Evolutionary conservation across 2,888 invertebrate species (phyloP).

Genomic region (Ceriagrion tenellum): DNA sequence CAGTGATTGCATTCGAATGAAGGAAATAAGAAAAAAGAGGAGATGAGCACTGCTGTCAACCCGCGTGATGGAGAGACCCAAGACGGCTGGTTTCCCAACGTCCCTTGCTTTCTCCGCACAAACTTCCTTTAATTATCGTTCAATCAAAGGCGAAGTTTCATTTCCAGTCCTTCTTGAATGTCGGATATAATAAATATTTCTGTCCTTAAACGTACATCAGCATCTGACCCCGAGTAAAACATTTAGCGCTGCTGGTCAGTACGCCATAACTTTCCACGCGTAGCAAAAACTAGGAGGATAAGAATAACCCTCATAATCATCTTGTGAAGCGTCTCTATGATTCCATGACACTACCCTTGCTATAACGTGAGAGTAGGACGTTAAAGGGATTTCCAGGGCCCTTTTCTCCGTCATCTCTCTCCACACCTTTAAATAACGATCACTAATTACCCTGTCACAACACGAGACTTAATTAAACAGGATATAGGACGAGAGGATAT

Average conservation of each 20-base stretch:
- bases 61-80: not conserved
- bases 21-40: not conserved
- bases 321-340: too few relatives aligned
- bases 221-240: not conserved
- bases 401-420: too few relatives aligned
- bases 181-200: not conserved
- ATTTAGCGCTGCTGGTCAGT: not conserved
- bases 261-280: not conserved
- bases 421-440: too few relatives aligned
- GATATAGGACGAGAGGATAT: too few relatives aligned
- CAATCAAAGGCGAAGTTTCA: not conserved
- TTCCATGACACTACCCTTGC: too few relatives aligned
- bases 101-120: not conserved
- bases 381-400: too few relatives aligned
- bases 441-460: too few relatives aligned
- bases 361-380: too few relatives aligned
- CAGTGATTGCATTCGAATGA: not conserved
- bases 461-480: too few relatives aligned
- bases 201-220: not conserved
- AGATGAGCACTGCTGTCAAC: not conserved
- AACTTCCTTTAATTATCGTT: not conserved
- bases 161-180: not conserved
- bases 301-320: too few relatives aligned
- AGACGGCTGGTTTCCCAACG: not conserved
- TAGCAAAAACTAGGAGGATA: too few relatives aligned